Evolutionary conservation across 2,797 vertebrate genomes (phyloP), one percentile per base, ranked within the genome.

Genomic region (Adrianichthys oophorus): DNA sequence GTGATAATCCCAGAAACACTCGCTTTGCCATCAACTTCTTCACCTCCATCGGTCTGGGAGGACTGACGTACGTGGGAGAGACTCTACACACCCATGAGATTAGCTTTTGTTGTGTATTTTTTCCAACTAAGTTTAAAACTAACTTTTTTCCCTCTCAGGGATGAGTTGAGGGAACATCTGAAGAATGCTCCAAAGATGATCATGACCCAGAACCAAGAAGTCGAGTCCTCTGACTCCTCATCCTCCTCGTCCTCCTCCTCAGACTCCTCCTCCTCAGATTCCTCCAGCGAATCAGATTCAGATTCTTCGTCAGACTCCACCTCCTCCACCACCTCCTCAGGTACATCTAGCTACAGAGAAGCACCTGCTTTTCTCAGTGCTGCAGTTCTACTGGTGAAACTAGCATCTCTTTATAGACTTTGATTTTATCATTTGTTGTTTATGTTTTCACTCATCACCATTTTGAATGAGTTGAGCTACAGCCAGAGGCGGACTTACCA

Each of bases 1-100:
- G 95, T 29, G 97, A 99, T 80, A 98, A 98, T 79, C 97, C 97
- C 72, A 93, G 96, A 77, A 98, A 99, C 79, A 98, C 97, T 62
- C 94, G 95, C 69, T 98, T 99, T 67, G 97, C 97, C 86, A 98
- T 99, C 87, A 98, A 98, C 87, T 98, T 99, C 91, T 99, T 99
- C 88, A 99, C 97, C 49, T 99, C 97, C 4, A 98, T 99, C 56
- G 97, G 96, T 50, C 95, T 99, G 59, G 97, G 97, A 84, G 97
- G 97, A 57, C 88, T 98, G 63, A 98, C 97, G 97, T 99, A 92
- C 96, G 96, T 10, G 4, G 40, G 53, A 7, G 15, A 49, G 1
- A 5, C 40, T 16, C 21, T 1, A 46, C 15, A 42, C 29, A 14
- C 48, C 17, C 42, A 1, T 7, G 3, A 45, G 3, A 6, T 4